Base-by-base conservation (phyloP, 2,888 invertebrate species). In the Parnassius glacialis region DNA sequence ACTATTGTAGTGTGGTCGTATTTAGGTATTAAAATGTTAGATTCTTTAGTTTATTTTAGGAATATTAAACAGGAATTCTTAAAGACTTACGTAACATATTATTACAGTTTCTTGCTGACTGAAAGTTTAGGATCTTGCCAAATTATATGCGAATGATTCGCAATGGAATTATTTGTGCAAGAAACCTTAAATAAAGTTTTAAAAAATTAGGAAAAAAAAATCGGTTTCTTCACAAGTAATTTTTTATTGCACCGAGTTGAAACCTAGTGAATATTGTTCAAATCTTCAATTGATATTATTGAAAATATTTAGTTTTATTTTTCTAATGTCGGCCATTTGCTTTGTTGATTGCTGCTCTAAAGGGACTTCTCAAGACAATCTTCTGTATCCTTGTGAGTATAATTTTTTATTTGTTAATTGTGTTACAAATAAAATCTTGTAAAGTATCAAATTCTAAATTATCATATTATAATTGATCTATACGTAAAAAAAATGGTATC, bases 281-380 rank as follows among this genome's bases (percentile, higher is more conserved):
- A 47, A 13, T 42, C 10, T 66, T 64, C 59, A 54, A 64, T 67
- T 64, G 56, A 68, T 20, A 63, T 62, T 59, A 55, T 52, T 44
- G 52, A 43, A 52, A 56, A 54, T 45, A n/a, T 51, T 7, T 10
- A 44, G 7, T 55, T 55, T 45, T 48, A 25, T 53, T 62, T 58
- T 55, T 62, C 68, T 74, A 71, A 75, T 70, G 67, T 74, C 71
- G 65, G 70, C 71, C 70, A 70, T 70, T 66, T 65, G 56, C 76
- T 75, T 75, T 74, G 76, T 75, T 76, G 75, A 72, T 73, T 71
- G 87, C 84, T 82, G 84, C 85, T 66, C 84, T 73, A 74, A 86
- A 94, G 94, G 93, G 92, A 91, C 93, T 72, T 93, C 93, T 74
- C 93, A 93, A 84, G 93, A 93, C 87, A 93, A 88, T 87, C 92